Base-by-base conservation (phyloP, 2,888 invertebrate genomes). In the Hecatera dysodea region DNA sequence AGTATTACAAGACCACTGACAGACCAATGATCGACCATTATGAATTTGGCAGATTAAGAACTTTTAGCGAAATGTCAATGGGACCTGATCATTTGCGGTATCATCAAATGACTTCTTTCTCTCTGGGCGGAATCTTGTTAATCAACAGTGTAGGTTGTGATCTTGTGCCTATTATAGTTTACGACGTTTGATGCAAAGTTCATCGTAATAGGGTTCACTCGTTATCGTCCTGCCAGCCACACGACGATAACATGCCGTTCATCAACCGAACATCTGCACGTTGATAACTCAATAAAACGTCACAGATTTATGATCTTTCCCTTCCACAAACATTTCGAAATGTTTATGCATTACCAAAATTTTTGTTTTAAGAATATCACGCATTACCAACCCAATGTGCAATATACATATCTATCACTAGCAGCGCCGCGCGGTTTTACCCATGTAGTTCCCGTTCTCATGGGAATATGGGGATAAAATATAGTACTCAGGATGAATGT, bases 221-320 rank as follows among this genome's bases (percentile, higher is more conserved):
- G 64, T 75, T 85, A 86, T 85, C 87, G 57, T 48, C 44, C 42
- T 29, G 69, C 57, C 72, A 75, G 72, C 60, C 77, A 57, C 69
- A 70, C 65, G 29, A 57, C 57, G 73, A 75, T 74, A 83, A 66
- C 71, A 68, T 68, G 67, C 52, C 64, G 50, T 73, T 65, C 69
- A 73, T 80, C 64, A 82, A 57, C 59, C 61, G 44, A 72, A 71
- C 80, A 82, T 79, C 55, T 71, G 64, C 64, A 65, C 36, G 39
- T 66, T 80, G 69, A 81, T 75, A 76, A 57, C n/a, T 70, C 50
- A 67, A 60, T 67, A 52, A 71, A 75, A 71, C 50, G 33, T 65
- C 64, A 61, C 36, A 59, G 56, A 52, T 82, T 64, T 71, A 74
- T 74, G 44, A 69, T 61, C 66, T 17, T 24, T 50, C 22, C 29